Base-by-base conservation (phyloP, 2,888 invertebrate genomes). In the Chromoteleia sp. region DNA sequence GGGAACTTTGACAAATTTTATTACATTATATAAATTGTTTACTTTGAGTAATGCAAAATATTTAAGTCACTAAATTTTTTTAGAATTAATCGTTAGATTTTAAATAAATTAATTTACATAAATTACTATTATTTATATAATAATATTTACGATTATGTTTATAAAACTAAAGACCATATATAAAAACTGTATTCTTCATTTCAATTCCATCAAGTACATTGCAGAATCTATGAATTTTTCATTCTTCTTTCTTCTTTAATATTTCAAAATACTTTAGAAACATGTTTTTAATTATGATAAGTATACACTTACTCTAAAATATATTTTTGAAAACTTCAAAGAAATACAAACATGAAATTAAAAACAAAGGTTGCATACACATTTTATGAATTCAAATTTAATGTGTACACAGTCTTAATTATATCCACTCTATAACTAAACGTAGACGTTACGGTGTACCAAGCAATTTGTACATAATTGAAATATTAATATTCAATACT, bases 401-500 rank as follows among this genome's bases (percentile, higher is more conserved):
- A 5, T 58, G 12, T 58, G 8, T 58, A 41, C 39, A 14, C 39
- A 41, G 45, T 45, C 39, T 67, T 67, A 67, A 67, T 52, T 67
- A 67, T 67, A 67, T 52, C 50, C 50, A 21, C 36, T 36, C 50
- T 63, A 15, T 41, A 41, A 41, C 15, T 39, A 36, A 21, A 50
- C 25, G 29, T 21, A 52, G 48, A 67, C 50, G 52, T 67, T 41
- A 52, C 52, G 17, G 65, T 52, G 15, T 41, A 29, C 65, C 39
- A 45, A 67, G 52, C 39, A 65, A 65, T 50, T 65, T 36, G 30
- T 65, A 65, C 36, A 65, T 36, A 65, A 50, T 39, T 50, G 25
- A 65, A 65, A 39, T 39, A 48, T 50, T 65, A 50, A 65, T 65
- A 50, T 65, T 65, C 65, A 65, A 50, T 65, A 59, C 15, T 14